A percentile compares a stretch with the other conserved stretches of the same genome.
Evolutionary conservation across 2,888 invertebrate genomes (phyloP).

Genomic region (Leucophenga maculata): DNA sequence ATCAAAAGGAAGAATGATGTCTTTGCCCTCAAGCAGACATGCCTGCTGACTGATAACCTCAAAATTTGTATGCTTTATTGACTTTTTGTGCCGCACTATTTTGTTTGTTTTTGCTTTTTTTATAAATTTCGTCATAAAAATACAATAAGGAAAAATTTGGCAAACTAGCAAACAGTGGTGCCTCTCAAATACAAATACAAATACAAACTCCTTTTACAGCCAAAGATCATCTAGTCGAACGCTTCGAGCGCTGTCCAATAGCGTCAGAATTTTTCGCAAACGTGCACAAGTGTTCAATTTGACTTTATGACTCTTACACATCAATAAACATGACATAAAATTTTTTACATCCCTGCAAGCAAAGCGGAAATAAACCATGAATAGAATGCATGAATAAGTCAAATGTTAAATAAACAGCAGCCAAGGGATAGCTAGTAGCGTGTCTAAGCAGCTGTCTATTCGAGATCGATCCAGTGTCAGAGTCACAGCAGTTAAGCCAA

Average conservation of each 20-base stretch:
- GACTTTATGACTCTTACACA: constrained; percentile 64
- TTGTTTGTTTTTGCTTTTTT: background rate
- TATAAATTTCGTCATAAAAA: too few relatives aligned
- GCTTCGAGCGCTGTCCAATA: too few relatives aligned
- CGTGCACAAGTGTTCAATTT: constrained; percentile 56
- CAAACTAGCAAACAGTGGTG: background rate
- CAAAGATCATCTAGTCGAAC: too few relatives aligned
- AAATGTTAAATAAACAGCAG: constrained; percentile 41
- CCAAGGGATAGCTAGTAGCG: constrained; percentile 11
- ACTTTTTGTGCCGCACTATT: background rate
- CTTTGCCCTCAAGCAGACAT: background rate
- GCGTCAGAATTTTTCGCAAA: background rate
- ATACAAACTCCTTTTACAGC: background rate
- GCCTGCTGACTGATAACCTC: background rate
- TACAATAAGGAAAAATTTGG: background rate
- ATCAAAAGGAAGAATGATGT: background rate
- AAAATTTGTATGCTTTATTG: constrained; percentile 2
- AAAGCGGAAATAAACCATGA: constrained; percentile 32
- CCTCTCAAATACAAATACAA: too few relatives aligned
- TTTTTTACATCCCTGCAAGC: constrained; percentile 35
- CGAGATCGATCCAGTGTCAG: background rate
- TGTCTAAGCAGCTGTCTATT: background rate
- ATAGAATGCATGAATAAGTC: constrained; percentile 61
- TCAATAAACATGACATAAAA: constrained; percentile 66
- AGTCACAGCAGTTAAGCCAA: background rate